Evolutionary conservation across 2,113 vertebrate genomes (phyloP).

Genomic region (Gymnocephalus cernua): DNA sequence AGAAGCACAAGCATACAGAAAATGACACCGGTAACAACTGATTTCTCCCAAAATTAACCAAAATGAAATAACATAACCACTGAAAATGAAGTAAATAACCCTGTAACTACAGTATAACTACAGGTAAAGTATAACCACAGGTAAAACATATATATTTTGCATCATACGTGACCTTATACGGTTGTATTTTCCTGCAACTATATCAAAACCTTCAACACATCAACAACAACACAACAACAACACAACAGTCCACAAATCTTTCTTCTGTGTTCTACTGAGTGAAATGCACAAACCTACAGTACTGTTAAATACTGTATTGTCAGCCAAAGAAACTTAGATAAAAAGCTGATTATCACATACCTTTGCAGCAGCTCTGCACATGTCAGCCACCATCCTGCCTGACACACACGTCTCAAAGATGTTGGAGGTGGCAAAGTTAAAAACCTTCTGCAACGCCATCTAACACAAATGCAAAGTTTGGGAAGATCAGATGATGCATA

Average conservation of each 20-base stretch:
- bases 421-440: slow-evolving; percentile 94
- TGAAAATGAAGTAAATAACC: slow-evolving; percentile 4
- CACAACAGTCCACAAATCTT: background rate
- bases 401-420: slow-evolving; percentile 98
- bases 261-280: background rate
- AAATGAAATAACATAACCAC: background rate
- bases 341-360: slow-evolving; percentile 69
- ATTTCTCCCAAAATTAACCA: background rate
- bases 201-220: background rate
- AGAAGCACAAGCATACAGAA: slow-evolving; percentile 27
- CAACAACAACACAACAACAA: background rate
- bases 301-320: background rate
- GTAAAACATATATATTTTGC: background rate
- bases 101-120: background rate
- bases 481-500: background rate
- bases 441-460: slow-evolving; percentile 96
- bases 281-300: background rate
- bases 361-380: slow-evolving; percentile 97
- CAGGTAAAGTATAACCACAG: too few relatives aligned
- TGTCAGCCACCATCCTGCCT: slow-evolving; percentile 97
- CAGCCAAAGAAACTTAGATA: background rate
- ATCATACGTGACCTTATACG: background rate
- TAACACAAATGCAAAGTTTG: slow-evolving; percentile 57
- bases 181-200: background rate
- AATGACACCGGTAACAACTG: background rate